phyloP scores from a whole-genome alignment of 2,888 invertebrate species.

The Acanthoscelides obtectus region DNA sequence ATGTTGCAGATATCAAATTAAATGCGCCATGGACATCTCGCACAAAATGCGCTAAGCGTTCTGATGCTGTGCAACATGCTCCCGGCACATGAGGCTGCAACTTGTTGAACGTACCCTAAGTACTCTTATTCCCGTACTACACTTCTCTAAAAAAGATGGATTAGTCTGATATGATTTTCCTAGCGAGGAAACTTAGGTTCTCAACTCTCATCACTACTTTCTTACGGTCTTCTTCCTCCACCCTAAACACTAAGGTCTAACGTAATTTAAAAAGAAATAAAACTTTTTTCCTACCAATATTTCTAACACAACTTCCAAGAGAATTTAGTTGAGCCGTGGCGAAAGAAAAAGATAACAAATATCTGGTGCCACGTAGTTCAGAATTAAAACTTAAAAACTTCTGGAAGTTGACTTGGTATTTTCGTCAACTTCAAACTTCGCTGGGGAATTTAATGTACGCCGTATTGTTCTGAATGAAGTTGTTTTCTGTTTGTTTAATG shows the following conservation, averaged over 20 bases:
- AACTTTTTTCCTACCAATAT: not conserved
- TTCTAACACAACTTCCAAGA: not conserved
- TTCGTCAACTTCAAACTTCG: constrained; percentile 8
- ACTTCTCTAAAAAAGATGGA: no score
- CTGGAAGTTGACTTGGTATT: constrained; percentile 11
- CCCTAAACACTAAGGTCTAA: not conserved
- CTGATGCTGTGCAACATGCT: no score
- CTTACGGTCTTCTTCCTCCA: not conserved
- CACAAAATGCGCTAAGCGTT: no score
- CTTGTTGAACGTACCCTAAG: no score
- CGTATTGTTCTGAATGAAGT: not conserved
- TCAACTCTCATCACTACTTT: not conserved
- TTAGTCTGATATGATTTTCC: not conserved
- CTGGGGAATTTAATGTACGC: not conserved
- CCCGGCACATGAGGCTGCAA: no score
- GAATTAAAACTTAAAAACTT: constrained; percentile 14
- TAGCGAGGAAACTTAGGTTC: not conserved
- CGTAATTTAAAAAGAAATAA: not conserved
- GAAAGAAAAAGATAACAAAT: constrained; percentile 10
- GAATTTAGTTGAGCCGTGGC: not conserved
- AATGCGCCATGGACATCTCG: no score
- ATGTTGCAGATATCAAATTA: no score
- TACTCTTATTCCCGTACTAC: no score
- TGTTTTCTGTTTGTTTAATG: not conserved
- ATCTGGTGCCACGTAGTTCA: constrained; percentile 11